Evolutionary conservation across 1,140 invertebrate genomes (phyloP).

Genomic region (Pseudobourletiella spinata): DNA sequence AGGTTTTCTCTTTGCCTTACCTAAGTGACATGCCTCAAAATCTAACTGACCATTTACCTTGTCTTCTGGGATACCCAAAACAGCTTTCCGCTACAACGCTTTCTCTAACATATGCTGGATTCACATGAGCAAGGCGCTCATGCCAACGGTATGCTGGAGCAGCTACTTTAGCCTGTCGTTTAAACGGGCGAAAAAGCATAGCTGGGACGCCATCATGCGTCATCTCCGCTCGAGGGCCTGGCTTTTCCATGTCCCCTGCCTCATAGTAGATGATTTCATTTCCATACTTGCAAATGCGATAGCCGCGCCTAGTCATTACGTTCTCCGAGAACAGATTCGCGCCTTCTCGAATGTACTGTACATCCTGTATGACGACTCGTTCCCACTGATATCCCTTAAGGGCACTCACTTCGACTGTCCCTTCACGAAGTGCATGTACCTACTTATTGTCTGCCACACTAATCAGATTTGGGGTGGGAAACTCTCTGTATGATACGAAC

Average conservation of each 20-base stretch:
- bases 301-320: slow-evolving; percentile 3
- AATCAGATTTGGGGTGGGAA: not conserved
- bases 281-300: not conserved
- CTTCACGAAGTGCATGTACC: not conserved
- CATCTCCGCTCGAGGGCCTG: not conserved
- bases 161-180: not conserved
- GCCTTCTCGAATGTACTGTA: slow-evolving; percentile 3
- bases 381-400: not conserved
- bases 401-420: not conserved
- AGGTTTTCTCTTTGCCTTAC: not conserved
- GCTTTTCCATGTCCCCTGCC: not conserved
- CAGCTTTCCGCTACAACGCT: not conserved
- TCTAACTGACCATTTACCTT: not conserved
- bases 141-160: not conserved
- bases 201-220: too few species aligned
- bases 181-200: not conserved
- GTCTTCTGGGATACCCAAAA: not conserved
- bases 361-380: not conserved
- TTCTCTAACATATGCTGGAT: not conserved
- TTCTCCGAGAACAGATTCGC: slow-evolving; percentile 20
- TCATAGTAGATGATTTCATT: not conserved
- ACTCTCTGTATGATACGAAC: not conserved
- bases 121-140: not conserved
- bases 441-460: not conserved
- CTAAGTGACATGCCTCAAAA: not conserved